Evolutionary conservation across 2,888 invertebrate species (phyloP).

Genomic region (Coelopa pilipes): DNA sequence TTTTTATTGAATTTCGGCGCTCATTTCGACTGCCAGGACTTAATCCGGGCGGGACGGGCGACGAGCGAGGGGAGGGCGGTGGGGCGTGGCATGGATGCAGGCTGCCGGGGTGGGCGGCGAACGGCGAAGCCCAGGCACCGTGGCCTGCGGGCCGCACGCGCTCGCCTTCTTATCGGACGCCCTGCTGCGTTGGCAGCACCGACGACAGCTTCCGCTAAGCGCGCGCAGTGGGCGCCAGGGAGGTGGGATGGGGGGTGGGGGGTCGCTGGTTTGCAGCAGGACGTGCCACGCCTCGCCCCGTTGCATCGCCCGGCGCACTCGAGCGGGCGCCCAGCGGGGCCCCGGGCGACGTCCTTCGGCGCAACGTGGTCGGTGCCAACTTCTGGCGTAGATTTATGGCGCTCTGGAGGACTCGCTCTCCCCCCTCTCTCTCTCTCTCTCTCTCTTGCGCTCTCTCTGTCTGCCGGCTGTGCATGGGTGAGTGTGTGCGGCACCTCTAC

Average conservation of each 20-base stretch:
- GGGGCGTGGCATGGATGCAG: conserved; percentile 39
- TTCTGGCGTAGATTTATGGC: conserved; percentile 53
- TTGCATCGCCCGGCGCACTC: neutral
- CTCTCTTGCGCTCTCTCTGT: no score
- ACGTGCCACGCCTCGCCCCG: conserved; percentile 38
- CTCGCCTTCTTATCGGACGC: conserved; percentile 28
- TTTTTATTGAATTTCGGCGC: conserved; percentile 31
- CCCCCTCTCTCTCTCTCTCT: no score
- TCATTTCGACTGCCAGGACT: conserved; percentile 39
- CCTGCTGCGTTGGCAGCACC: conserved; percentile 42
- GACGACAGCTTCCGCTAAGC: conserved; percentile 44
- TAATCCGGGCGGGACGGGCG: conserved; percentile 32
- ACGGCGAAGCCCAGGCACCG: conserved; percentile 27
- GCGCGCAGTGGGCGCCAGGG: conserved; percentile 48
- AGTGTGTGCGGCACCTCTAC: conserved; percentile 29
- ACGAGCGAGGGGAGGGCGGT: conserved; percentile 12
- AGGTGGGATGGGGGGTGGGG: neutral
- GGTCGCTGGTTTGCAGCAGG: conserved; percentile 1
- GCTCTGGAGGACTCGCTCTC: conserved; percentile 44
- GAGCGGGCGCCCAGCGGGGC: no score
- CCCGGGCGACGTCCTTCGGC: conserved; percentile 7
- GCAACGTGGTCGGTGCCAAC: conserved; percentile 31
- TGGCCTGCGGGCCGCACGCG: conserved; percentile 19
- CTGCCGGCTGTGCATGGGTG: conserved; percentile 6
- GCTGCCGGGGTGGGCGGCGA: no score